Evolutionary conservation across 1,140 invertebrate genomes (phyloP), one percentile per base, ranked within the genome.

Genomic region (Phymastichus coffea): DNA sequence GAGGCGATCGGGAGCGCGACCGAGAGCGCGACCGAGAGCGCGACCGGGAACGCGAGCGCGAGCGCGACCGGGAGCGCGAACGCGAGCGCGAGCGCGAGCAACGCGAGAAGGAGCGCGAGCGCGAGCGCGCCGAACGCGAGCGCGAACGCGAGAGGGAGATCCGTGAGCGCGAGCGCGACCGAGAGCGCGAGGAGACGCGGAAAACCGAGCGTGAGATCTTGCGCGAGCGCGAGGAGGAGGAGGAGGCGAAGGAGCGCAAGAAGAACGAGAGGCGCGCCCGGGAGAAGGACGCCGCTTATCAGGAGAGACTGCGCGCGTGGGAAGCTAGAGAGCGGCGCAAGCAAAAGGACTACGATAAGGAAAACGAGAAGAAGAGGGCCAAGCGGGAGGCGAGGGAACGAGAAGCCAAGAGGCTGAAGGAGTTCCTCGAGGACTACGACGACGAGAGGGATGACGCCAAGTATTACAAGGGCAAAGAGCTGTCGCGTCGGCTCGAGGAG

Each of bases 361-460:
- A 96, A 76, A 84, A 86, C 41, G 89, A 95, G 66, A 89, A 93
- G 68, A 92, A 95, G 72, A 82, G 89, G 25, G 81, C 88, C 57
- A 89, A 90, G 68, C 89, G 93, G 71, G 88, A 93, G 65, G 93
- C 96, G 71, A 78, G 92, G 57, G 87, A 91, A 72, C 86, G 87
- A 61, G 95, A 99, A 80, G 95, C 94, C 0, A 93, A 94, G 79
- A 84, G 93, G 37, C 82, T 99, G 12, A 96, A 97, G 77, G 94
- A 99, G 81, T 99, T 99, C 75, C 83, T 99, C 9, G 96, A 99
- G 80, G 97, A 99, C 78, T 99, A 99, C 75, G 95, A 98, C 77
- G 97, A 99, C 77, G 94, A 98, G 79, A 83, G 94, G 46, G 95
- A 98, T 78, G 97, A 99, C 76, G 84, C 90, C 23, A 98, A 98